Evolutionary conservation across 2,113 vertebrate species (phyloP).

Genomic region (Amphiprion percula): DNA sequence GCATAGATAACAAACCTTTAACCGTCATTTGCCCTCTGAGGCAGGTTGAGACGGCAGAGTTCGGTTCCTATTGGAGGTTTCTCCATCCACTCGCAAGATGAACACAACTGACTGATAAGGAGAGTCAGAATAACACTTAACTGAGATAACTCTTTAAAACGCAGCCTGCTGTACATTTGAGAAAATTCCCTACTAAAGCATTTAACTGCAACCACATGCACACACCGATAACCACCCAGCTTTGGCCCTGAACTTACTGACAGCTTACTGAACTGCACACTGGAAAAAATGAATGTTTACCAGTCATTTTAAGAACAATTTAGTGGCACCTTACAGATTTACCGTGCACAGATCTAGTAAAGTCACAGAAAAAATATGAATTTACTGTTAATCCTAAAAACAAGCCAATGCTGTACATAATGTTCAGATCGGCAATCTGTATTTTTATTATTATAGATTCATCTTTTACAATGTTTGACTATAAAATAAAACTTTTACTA

Average conservation of each 20-base stretch:
- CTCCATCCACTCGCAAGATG: slow-evolving; percentile 32
- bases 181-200: slow-evolving; percentile 26
- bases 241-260: slow-evolving; percentile 40
- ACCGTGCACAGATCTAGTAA: too few species aligned
- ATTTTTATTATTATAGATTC: too few species aligned
- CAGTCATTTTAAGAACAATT: too few species aligned
- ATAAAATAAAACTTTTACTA: too few species aligned
- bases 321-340: too few species aligned
- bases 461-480: too few species aligned
- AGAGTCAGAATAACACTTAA: slow-evolving; percentile 44
- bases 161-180: slow-evolving; percentile 32
- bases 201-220: slow-evolving; percentile 49
- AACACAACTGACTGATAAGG: slow-evolving; percentile 55
- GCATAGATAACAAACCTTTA: slow-evolving; percentile 36
- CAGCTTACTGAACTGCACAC: slow-evolving; percentile 6
- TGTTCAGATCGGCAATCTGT: too few species aligned
- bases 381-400: too few species aligned
- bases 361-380: too few species aligned
- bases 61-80: slow-evolving; percentile 41
- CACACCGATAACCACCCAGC: slow-evolving; percentile 38
- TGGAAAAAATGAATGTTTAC: not conserved
- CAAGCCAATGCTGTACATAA: too few species aligned
- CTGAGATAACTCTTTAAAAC: slow-evolving; percentile 52
- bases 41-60: not conserved
- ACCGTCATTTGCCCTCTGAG: slow-evolving; percentile 18